Percentiles rank a stretch among this genome's conserved stretches.
These are phyloP conservation scores for Panzeria rudis DNA, from an alignment of 2,888 invertebrate species.

Conservation along the genomic window DNA sequence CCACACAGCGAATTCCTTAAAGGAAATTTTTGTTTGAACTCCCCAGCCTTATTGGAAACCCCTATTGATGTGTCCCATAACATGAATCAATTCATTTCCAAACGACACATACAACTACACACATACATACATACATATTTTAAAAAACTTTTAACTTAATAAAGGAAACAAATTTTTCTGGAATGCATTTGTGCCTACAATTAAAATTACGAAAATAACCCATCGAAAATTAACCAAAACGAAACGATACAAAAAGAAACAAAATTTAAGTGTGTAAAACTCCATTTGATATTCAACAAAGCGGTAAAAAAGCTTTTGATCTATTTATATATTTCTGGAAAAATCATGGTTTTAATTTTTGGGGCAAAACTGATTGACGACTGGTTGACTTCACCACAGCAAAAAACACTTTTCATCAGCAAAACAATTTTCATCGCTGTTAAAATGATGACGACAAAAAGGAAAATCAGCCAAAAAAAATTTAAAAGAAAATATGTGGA, in stretches of 20 bases:
- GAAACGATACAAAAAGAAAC: constrained; percentile 2
- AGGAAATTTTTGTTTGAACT: too few species aligned
- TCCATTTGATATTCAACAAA: constrained; percentile 36
- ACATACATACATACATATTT: neutral
- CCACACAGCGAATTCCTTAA: too few species aligned
- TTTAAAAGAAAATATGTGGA: constrained; percentile 27
- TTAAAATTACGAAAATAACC: too few species aligned
- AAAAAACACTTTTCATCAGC: constrained; percentile 21
- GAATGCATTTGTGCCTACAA: too few species aligned
- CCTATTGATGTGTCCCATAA: too few species aligned
- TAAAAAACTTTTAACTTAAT: neutral
- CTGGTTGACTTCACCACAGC: constrained; percentile 29
- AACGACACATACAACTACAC: too few species aligned
- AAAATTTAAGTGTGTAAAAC: constrained; percentile 30
- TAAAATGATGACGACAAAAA: constrained; percentile 54
- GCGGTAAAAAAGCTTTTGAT: constrained; percentile 63
- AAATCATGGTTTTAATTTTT: constrained; percentile 54
- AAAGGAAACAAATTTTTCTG: neutral
- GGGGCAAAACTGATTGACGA: constrained; percentile 49
- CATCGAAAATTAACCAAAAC: too few species aligned
- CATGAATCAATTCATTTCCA: too few species aligned
- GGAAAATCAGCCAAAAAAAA: constrained; percentile 3
- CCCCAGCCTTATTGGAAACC: too few species aligned
- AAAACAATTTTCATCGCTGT: constrained; percentile 21
- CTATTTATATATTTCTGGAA: constrained; percentile 39